Evolutionary conservation across 1,140 invertebrate genomes (phyloP).

Genomic region (Lepidotrigona ventralis): DNA sequence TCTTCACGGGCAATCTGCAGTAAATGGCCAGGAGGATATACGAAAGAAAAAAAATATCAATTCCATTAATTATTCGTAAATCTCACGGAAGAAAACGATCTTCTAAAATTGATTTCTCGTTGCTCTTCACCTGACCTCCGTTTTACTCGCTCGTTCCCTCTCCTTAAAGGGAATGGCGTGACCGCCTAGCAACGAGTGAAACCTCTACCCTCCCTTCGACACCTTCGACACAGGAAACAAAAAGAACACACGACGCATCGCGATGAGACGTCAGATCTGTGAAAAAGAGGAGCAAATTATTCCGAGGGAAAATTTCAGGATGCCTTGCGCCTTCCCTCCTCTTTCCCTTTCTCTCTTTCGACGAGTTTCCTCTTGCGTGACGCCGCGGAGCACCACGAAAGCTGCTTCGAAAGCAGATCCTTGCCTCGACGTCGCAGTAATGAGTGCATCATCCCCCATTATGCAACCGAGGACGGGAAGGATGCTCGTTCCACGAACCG

Average conservation of each 20-base stretch:
- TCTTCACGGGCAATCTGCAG: not conserved
- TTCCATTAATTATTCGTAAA: not conserved
- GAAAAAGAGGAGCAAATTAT: not conserved
- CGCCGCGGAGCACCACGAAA: not conserved
- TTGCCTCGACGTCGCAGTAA: constrained; percentile 42
- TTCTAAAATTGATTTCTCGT: not conserved
- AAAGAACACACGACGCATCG: not conserved
- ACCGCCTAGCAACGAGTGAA: not conserved
- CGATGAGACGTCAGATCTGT: not conserved
- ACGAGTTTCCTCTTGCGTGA: not conserved
- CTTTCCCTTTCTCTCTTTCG: no score
- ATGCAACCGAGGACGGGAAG: constrained; percentile 33
- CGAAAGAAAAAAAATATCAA: not conserved
- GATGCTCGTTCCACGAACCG: constrained; percentile 53
- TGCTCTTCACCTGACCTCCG: not conserved
- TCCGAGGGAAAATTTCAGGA: not conserved
- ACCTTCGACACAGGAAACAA: not conserved
- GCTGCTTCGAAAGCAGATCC: constrained; percentile 36
- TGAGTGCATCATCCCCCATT: constrained; percentile 55
- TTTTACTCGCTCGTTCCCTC: not conserved
- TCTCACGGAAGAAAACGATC: not conserved
- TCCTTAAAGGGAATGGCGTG: not conserved
- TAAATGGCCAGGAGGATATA: not conserved
- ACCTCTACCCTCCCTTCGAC: not conserved
- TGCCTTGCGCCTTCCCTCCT: not conserved